phyloP scores from a whole-genome alignment of 2,888 invertebrate genomes.

The Hipparchia sbordonii region DNA sequence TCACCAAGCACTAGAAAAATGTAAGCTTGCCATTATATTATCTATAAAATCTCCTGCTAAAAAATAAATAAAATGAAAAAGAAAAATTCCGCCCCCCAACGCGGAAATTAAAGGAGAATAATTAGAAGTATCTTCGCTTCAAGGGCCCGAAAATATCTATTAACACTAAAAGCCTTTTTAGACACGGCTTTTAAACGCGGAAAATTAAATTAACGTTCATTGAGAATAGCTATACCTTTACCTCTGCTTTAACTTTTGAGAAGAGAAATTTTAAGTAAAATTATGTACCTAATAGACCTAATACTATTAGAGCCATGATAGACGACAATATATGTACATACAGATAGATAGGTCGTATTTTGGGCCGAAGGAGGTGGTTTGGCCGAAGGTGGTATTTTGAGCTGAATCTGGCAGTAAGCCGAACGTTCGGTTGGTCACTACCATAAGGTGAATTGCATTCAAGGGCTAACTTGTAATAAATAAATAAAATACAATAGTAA shows the following conservation, averaged over 20 bases:
- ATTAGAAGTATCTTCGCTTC: constrained; percentile 30
- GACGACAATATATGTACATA: too few species aligned
- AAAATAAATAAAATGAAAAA: constrained; percentile 8
- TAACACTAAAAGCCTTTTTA: constrained; percentile 37
- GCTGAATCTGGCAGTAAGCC: too few species aligned
- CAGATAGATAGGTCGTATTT: too few species aligned
- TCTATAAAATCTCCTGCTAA: background rate
- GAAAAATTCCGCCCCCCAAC: constrained; percentile 6
- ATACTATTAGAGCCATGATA: too few species aligned
- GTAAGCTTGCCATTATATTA: background rate
- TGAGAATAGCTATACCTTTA: constrained; percentile 15
- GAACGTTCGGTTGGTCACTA: too few species aligned
- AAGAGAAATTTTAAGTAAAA: background rate
- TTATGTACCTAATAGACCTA: too few species aligned
- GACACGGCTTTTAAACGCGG: constrained; percentile 31
- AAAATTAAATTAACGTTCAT: constrained; percentile 34
- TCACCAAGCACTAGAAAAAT: background rate
- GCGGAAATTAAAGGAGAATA: constrained; percentile 15
- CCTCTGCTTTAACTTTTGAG: background rate
- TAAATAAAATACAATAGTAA: too few species aligned
- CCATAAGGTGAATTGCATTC: too few species aligned
- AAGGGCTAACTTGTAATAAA: too few species aligned
- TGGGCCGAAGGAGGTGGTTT: too few species aligned
- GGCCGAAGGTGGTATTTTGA: too few species aligned
- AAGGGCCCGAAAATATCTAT: constrained; percentile 29